phyloP scores from a whole-genome alignment of 2,888 invertebrate genomes.

The Pollenia labialis region DNA sequence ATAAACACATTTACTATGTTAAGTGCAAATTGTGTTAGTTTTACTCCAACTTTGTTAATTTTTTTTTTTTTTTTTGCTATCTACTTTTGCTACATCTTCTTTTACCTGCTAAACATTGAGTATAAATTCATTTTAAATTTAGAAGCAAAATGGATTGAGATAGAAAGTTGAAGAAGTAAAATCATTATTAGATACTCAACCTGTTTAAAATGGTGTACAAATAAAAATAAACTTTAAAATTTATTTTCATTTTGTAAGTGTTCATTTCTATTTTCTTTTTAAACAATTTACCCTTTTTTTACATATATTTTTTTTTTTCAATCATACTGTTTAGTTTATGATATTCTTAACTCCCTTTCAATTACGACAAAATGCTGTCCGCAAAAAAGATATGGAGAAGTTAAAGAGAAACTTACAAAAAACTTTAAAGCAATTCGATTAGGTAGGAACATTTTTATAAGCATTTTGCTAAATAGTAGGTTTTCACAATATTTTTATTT shows the following conservation, averaged over 20 bases:
- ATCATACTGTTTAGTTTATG: slow-evolving; percentile 28
- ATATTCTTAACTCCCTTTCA: slow-evolving; percentile 49
- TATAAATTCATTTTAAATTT: not conserved
- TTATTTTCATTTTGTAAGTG: not conserved
- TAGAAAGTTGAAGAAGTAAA: slow-evolving; percentile 9
- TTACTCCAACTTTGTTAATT: slow-evolving; percentile 65
- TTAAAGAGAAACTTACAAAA: too few species aligned
- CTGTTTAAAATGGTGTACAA: slow-evolving; percentile 14
- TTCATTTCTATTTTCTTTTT: not conserved
- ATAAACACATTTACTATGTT: slow-evolving; percentile 73
- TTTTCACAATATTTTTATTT: too few species aligned
- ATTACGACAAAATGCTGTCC: slow-evolving; percentile 42
- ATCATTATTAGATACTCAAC: slow-evolving; percentile 52
- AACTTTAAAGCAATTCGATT: too few species aligned
- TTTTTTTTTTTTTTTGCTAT: slow-evolving; percentile 25
- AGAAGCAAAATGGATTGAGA: slow-evolving; percentile 8
- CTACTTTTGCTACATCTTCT: not conserved
- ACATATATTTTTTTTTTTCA: not conserved
- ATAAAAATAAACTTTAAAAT: slow-evolving; percentile 18
- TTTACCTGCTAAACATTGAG: slow-evolving; percentile 5
- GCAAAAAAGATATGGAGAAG: not conserved
- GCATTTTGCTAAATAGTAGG: too few species aligned
- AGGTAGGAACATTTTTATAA: too few species aligned
- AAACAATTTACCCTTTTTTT: slow-evolving; percentile 3
- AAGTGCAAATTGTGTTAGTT: slow-evolving; percentile 73